Base-by-base conservation (phyloP, 2,888 invertebrate genomes). In the Perithous albicinctus region DNA sequence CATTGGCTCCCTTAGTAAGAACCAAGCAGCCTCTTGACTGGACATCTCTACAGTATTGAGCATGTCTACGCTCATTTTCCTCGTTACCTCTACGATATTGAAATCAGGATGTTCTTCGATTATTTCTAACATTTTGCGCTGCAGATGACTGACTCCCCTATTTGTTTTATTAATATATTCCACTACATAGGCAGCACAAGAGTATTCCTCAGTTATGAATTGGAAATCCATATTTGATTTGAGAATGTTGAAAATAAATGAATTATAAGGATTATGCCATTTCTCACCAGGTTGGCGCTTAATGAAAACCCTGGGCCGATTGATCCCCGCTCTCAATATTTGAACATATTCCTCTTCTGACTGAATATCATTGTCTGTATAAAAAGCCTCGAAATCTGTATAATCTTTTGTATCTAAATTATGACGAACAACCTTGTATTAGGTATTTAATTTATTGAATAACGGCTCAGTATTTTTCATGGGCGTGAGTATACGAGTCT, bases 31-130 rank as follows among this genome's bases (percentile, higher is more conserved):
- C 6, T 43, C 43, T 43, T 43, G 43, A n/a, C 43, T 43, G n/a
- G 43, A 4, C 43, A 43, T 15, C 6, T 43, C 43, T 1, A 43
- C 43, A 15, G n/a, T 15, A 43, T 43, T 43, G 15, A n/a, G 2
- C 43, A 43, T n/a, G 6, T 43, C 43, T 1, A 43, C 43, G 15
- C 43, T 43, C 43, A 43, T 43, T 15, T 7, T 43, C 15, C 15
- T 43, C n/a, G 43, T 43, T 15, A 43, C 6, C 15, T 43, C 43
- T 15, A 88, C 80, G 7, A 87, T 84, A 64, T 92, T 88, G 38
- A 89, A 88, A 46, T 92, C 90, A 1, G 84, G 15, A 43, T 43
- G 43, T 80, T 92, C 85, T 41, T 87, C 75, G 56, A 84, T 82
- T 20, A 70, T 78, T 26, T 84, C 23, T 26, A 84, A 72, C 23